Evolutionary conservation across 2,888 invertebrate genomes (phyloP), one percentile per base, ranked within the genome.

Genomic region (Neocrepidodera transversa): DNA sequence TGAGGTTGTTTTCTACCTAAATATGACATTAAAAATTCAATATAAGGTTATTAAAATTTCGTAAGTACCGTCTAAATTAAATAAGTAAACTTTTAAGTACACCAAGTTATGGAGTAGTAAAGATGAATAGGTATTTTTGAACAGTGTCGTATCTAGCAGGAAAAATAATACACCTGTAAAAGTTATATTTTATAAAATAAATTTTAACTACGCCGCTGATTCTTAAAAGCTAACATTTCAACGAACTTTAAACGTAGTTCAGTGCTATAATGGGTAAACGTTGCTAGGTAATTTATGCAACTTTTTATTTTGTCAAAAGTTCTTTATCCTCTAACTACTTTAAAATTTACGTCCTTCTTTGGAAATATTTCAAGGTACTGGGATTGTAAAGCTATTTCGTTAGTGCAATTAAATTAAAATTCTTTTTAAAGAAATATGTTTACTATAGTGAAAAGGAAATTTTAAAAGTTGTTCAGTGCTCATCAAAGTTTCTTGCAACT

Each of bases 31-130:
- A 55, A 60, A 54, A 55, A 51, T 60, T 45, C 51, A 56, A 35
- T 56, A 51, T 32, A 40, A 56, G 55, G 40, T 60, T 51, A 48
- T 60, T 60, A 60, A 55, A 50, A 51, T 60, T 56, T 60, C 51
- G 47, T 26, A 38, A 14, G 14, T 11, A 17, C 6, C 16, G 35
- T 32, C 48, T 28, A 32, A 32, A 32, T 32, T 32, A 32, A 32
- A 32, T 32, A 32, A 32, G 32, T 13, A 13, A 32, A 32, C 32
- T 32, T 32, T 11, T 2, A 32, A 32, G 32, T 32, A 13, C 13
- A 28, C 11, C 11, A 32, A 32, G 8, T 4, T 5, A 3, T 32
- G 10, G 13, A 32, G 11, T 6, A 32, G 2, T 32, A n/a, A 32
- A 32, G 32, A 32, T 32, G 13, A 4, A 32, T 32, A 13, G 32